Percentiles rank a stretch among this genome's conserved stretches.
These are phyloP conservation scores for Coleophora deauratella DNA, from an alignment of 2,888 invertebrate species.

Conservation along the genomic window DNA sequence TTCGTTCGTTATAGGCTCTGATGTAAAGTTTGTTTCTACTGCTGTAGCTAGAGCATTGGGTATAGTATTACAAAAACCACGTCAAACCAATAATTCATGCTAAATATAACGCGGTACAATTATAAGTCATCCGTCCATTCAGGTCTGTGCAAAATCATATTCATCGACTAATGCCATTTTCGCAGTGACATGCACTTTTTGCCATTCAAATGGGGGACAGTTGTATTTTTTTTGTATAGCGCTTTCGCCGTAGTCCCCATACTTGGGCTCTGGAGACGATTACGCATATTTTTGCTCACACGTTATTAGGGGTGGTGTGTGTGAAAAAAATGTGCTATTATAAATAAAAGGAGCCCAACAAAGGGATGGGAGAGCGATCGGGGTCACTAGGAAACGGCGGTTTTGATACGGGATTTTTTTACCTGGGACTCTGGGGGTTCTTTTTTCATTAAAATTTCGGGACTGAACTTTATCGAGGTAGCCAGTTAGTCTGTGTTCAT, in stretches of 20 bases:
- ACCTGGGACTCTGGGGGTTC: constrained; percentile 59
- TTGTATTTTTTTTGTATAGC: constrained; percentile 57
- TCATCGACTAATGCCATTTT: constrained; percentile 69
- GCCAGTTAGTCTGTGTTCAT: constrained; percentile 73
- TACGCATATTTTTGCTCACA: constrained; percentile 71
- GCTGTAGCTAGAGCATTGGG: background rate
- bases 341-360: constrained; percentile 68
- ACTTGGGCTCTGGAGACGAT: constrained; percentile 40
- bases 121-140: constrained; percentile 70
- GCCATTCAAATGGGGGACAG: constrained; percentile 72
- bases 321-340: constrained; percentile 72
- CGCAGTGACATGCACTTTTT: constrained; percentile 72
- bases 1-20: background rate
- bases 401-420: constrained; percentile 72
- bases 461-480: constrained; percentile 53
- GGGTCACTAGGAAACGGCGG: constrained; percentile 74
- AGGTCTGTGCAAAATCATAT: constrained; percentile 65
- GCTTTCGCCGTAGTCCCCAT: constrained; percentile 34
- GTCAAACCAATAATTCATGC: constrained; percentile 71
- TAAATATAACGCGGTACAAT: constrained; percentile 68
- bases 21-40: background rate
- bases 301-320: constrained; percentile 70
- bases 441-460: constrained; percentile 59
- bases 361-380: constrained; percentile 72
- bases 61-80: constrained; percentile 37